Evolutionary conservation across 2,797 vertebrate genomes (phyloP), one percentile per base, ranked within the genome.

Genomic region (Alcedo atthis): DNA sequence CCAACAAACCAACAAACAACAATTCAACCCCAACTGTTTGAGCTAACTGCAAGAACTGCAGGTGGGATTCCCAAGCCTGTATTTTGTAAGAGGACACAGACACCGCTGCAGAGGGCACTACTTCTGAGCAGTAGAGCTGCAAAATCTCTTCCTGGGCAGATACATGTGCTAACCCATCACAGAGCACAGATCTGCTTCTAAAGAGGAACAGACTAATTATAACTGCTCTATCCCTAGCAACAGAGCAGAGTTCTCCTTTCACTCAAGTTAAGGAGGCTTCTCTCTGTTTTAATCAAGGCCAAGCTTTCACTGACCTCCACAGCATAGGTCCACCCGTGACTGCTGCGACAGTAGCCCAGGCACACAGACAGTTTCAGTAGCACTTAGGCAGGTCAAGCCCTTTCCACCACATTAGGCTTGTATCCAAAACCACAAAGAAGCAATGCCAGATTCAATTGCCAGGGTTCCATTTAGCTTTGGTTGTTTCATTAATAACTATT

Each of bases 201-300:
- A 66, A 89, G 84, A 85, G 81, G 87, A 75, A 45, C 80, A 85
- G 67, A 59, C 85, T 95, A 95, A 91, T 93, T 95, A 87, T 95
- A 95, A 87, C 82, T 6, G 6, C 85, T 91, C 0, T 57, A 87
- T 63, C 84, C 95, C 92, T 93, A 94, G 93, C 93, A 94, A 95
- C 95, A 59, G 81, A 90, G 70, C 94, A 59, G 74, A 91, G 75
- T 45, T 91, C 77, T 93, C 54, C 58, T 74, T 86, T 88, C 43
- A 51, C 63, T 81, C 86, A 84, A 84, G 77, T 33, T 45, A 74
- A 74, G 37, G 85, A 87, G 76, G 77, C n/a, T 74, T 40, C 78
- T 80, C 61, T 76, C 68, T 32, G n/a, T 67, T 87, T 37, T 57
- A 59, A 76, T 15, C 54, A 33, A 61, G 28, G 64, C 42, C 53